phyloP scores from a whole-genome alignment of 1,140 invertebrate genomes.

The Leptinotarsa texana region DNA sequence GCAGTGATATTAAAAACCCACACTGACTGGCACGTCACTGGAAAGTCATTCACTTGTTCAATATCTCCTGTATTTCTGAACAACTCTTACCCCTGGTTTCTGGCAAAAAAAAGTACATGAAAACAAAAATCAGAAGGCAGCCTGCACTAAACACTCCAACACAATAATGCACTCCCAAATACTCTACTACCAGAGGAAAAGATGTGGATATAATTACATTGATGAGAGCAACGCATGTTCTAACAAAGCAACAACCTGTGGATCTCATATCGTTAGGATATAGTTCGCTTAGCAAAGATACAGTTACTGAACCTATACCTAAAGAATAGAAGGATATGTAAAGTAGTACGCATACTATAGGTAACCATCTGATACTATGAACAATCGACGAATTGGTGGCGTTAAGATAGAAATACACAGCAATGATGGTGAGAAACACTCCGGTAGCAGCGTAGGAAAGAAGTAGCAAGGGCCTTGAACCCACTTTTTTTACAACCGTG shows the following conservation, averaged over 20 bases:
- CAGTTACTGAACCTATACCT: conserved; percentile 80
- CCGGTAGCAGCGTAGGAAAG: no score
- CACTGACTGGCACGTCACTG: no score
- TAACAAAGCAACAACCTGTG: conserved; percentile 68
- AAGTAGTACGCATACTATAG: conserved; percentile 39
- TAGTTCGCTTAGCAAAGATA: conserved; percentile 82
- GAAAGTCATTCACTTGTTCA: no score
- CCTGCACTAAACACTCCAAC: conserved; percentile 81
- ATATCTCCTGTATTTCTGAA: conserved; percentile 53
- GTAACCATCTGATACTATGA: conserved; percentile 43
- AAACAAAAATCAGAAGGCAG: conserved; percentile 52
- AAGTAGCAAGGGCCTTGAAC: no score
- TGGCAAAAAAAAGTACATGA: conserved; percentile 63
- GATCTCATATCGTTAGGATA: conserved; percentile 77
- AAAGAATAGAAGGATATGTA: conserved; percentile 47
- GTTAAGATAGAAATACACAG: conserved; percentile 22
- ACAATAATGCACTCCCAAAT: conserved; percentile 68
- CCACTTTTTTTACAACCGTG: no score
- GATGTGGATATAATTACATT: conserved; percentile 75
- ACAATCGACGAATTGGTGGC: not conserved
- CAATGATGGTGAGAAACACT: not conserved
- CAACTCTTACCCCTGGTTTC: conserved; percentile 61
- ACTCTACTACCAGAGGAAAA: conserved; percentile 64
- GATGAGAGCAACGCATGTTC: conserved; percentile 74
- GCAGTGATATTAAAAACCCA: not conserved